A percentile compares a stretch with the other conserved stretches of the same genome.
phyloP scores from a whole-genome alignment of 2,797 vertebrate species.

The Simalia tracyae region DNA sequence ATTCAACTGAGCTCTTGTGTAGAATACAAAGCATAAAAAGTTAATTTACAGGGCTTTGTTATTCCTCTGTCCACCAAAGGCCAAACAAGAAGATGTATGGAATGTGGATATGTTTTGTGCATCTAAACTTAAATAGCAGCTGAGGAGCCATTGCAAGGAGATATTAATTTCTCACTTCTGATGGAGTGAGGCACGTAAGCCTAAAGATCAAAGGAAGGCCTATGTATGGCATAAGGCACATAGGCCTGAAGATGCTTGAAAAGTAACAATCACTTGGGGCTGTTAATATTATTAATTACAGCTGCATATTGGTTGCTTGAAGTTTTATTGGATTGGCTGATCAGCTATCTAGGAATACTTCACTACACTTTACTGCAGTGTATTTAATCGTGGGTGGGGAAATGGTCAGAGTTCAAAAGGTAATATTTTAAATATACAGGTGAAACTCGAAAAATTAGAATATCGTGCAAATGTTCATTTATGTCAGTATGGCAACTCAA shows the following conservation, averaged over 20 bases:
- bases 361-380: too few relatives aligned
- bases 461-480: too few relatives aligned
- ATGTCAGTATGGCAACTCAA: too few relatives aligned
- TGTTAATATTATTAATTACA: background rate
- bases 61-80: background rate
- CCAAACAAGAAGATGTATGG: background rate
- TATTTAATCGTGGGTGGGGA: too few relatives aligned
- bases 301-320: background rate
- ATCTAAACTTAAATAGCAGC: background rate
- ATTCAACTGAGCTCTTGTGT: background rate
- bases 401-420: too few relatives aligned
- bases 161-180: background rate
- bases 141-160: background rate
- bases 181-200: too few relatives aligned
- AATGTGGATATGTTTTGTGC: background rate
- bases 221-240: too few relatives aligned
- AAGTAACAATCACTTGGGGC: background rate
- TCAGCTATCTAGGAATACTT: background rate
- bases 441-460: too few relatives aligned
- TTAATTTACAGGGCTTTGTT: background rate
- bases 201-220: too few relatives aligned
- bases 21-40: background rate
- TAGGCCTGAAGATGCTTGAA: too few relatives aligned
- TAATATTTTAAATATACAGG: too few relatives aligned
- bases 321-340: background rate